Evolutionary conservation across 1,140 invertebrate species (phyloP).

Genomic region (Mesaphorura yosii): DNA sequence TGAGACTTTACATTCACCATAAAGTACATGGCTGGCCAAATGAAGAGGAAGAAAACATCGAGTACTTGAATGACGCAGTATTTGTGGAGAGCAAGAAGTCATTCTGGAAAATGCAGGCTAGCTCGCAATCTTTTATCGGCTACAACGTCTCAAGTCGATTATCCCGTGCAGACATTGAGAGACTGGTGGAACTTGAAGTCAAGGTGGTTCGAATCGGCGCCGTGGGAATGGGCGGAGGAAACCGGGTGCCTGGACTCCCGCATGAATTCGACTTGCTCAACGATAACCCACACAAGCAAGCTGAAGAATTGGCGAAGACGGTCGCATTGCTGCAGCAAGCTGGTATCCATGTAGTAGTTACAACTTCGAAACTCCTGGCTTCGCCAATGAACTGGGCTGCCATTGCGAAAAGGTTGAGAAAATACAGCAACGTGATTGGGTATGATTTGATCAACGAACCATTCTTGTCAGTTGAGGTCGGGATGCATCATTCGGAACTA

Average conservation of each 20-base stretch:
- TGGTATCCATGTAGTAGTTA: conserved; percentile 11
- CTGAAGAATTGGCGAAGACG: too few species aligned
- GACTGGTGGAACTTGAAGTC: conserved; percentile 7
- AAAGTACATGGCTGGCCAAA: conserved; percentile 21
- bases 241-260: too few species aligned
- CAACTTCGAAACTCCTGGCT: conserved; percentile 5
- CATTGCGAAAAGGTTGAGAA: conserved; percentile 7
- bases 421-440: not conserved
- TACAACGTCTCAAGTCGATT: conserved; percentile 16
- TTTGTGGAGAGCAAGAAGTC: not conserved
- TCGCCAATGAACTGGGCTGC: conserved; percentile 1
- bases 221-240: conserved; percentile 15
- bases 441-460: conserved; percentile 27
- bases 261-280: too few species aligned
- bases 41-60: not conserved
- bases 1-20: conserved; percentile 20
- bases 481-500: conserved; percentile 5
- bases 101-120: too few species aligned
- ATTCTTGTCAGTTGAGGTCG: conserved; percentile 1
- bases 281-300: too few species aligned
- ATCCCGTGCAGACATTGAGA: not conserved
- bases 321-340: not conserved
- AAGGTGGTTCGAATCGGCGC: conserved; percentile 15
- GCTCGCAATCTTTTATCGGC: conserved; percentile 5
- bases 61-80: not conserved